phyloP scores from a whole-genome alignment of 2,113 vertebrate genomes.

The Petrocephalus microphthalmus region DNA sequence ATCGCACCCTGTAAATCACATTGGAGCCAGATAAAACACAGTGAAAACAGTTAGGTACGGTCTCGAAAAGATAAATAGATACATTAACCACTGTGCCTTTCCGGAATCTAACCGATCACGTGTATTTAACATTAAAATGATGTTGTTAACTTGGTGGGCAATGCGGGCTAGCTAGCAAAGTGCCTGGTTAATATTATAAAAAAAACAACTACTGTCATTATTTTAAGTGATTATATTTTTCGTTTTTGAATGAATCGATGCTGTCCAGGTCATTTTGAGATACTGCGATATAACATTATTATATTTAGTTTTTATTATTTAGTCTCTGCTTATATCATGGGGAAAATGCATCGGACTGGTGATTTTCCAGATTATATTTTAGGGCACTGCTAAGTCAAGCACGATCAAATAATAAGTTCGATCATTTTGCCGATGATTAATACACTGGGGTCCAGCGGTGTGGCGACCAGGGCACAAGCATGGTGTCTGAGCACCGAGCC shows the following conservation, averaged over 20 bases:
- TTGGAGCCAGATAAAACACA: not conserved
- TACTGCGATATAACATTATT: not conserved
- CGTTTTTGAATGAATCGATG: not conserved
- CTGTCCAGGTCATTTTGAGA: not conserved
- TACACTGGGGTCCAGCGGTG: not conserved
- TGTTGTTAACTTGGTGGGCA: not conserved
- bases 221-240: not conserved
- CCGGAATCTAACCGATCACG: not conserved
- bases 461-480: not conserved
- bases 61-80: not conserved
- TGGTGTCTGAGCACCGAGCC: not conserved
- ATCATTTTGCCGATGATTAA: not conserved
- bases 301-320: not conserved
- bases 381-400: not conserved
- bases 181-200: not conserved
- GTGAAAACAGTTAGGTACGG: not conserved
- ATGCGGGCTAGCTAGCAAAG: not conserved
- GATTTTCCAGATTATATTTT: not conserved
- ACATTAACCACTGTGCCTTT: not conserved
- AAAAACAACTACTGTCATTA: not conserved
- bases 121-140: not conserved
- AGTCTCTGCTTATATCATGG: not conserved
- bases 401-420: not conserved
- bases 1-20: not conserved
- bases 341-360: not conserved